Percentiles rank a stretch among this genome's conserved stretches.
Evolutionary conservation across 2,797 vertebrate species (phyloP).

Genomic region (Borostomias antarcticus): DNA sequence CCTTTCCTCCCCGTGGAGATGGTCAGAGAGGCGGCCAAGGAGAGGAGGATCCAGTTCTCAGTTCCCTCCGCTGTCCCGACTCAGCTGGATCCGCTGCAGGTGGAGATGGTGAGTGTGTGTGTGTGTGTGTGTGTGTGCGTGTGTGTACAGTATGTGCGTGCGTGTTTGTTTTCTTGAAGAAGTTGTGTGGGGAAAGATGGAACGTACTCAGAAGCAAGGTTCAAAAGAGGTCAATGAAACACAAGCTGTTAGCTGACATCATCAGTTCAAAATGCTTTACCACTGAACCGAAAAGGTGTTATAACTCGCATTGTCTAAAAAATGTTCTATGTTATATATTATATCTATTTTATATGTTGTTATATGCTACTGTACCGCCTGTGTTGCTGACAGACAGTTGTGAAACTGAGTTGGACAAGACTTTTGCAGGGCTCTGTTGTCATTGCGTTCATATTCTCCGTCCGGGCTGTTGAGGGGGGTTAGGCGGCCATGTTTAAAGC

Average conservation of each 20-base stretch:
- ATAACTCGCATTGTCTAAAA: too few species aligned
- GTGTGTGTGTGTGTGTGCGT: slow-evolving; percentile 6
- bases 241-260: too few species aligned
- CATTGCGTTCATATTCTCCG: slow-evolving; percentile 38
- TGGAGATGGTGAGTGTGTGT: slow-evolving; percentile 88
- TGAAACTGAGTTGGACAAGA: slow-evolving; percentile 52
- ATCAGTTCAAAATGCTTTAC: too few species aligned
- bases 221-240: not conserved
- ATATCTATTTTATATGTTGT: slow-evolving; percentile 14
- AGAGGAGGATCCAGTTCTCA: slow-evolving; percentile 95
- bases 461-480: slow-evolving; percentile 41
- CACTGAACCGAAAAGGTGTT: too few species aligned
- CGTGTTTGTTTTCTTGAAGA: not conserved
- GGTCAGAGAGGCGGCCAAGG: slow-evolving; percentile 79
- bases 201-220: too few species aligned
- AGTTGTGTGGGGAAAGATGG: too few species aligned
- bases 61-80: slow-evolving; percentile 83
- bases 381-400: slow-evolving; percentile 56
- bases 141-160: not conserved
- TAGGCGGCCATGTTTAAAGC: slow-evolving; percentile 56
- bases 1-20: slow-evolving; percentile 56
- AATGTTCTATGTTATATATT: not conserved
- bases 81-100: slow-evolving; percentile 90
- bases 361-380: slow-evolving; percentile 5
- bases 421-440: slow-evolving; percentile 49